A percentile compares a stretch with the other conserved stretches of the same genome.
Conservation (phyloP, 2,888 invertebrate species). For the Ormyrus labotus region DNA sequence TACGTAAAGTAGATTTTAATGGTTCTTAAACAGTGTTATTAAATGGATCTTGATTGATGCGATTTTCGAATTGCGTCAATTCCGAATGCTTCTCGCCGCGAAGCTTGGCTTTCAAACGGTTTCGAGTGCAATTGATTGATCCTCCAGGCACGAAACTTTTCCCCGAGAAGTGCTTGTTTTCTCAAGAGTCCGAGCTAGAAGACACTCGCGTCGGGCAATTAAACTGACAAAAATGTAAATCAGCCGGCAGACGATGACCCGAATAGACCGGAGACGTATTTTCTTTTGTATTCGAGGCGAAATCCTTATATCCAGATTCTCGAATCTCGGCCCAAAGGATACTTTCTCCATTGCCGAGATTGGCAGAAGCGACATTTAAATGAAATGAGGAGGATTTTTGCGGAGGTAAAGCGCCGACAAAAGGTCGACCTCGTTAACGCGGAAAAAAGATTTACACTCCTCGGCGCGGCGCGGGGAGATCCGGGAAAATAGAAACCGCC, state of each 20-base stretch:
- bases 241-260: slow-evolving; percentile 19
- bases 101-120: too few relatives aligned
- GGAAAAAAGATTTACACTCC: background rate
- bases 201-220: background rate
- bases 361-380: slow-evolving; percentile 43
- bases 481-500: slow-evolving; percentile 25
- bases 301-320: slow-evolving; percentile 50
- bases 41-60: too few relatives aligned
- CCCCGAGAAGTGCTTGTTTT: too few relatives aligned
- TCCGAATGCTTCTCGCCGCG: background rate
- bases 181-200: too few relatives aligned
- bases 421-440: slow-evolving; percentile 22
- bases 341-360: slow-evolving; percentile 42
- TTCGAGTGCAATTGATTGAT: too few relatives aligned
- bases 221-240: slow-evolving; percentile 35
- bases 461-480: background rate
- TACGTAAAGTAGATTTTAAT: too few relatives aligned
- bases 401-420: slow-evolving; percentile 16
- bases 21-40: too few relatives aligned
- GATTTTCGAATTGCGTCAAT: background rate
- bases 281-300: slow-evolving; percentile 59
- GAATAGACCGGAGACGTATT: slow-evolving; percentile 51
- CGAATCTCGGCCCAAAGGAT: slow-evolving; percentile 56
- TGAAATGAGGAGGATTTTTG: slow-evolving; percentile 36
- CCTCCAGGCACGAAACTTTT: too few relatives aligned